Evolutionary conservation across 2,113 vertebrate genomes (phyloP), one percentile per base, ranked within the genome.

Genomic region (Apteryx owenii): DNA sequence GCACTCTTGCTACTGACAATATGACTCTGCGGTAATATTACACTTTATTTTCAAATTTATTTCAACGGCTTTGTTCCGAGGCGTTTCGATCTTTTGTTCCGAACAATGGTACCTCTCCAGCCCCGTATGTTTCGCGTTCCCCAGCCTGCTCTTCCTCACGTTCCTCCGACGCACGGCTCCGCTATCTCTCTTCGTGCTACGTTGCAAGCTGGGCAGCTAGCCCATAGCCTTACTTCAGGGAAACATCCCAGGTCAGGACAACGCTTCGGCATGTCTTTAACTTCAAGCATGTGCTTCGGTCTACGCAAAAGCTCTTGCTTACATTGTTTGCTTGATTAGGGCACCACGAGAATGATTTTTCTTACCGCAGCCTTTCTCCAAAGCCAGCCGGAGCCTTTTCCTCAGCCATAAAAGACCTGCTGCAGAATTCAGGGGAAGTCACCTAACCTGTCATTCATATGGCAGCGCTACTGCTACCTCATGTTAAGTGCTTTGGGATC

Each of bases 41-140:
- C 58, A 94, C 66, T 97, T 95, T 91, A 96, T 96, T 97, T 97
- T 69, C 61, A 96, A 97, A 97, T 98, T 95, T 96, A 97, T 96
- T 96, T 97, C 85, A 94, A 83, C 94, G 87, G 33, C 81, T 92
- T 93, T 93, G 53, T 90, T 91, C 64, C 80, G 89, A 89, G 60
- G 54, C 75, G 26, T 92, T 97, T 95, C 91, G 87, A 76, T 95
- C 54, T 94, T 95, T 90, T 90, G 65, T 79, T 97, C 54, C 56
- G 93, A 95, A 94, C 71, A 95, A 88, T 79, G 20, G 22, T 56
- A 53, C 36, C 13, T 65, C 62, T 42, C 62, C 15, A 7, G 29
- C 31, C 33, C 11, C 56, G 29, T 15, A 84, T 51, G 48, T 36
- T 91, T 92, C 79, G 18, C 33, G 66, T 82, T 95, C 53, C 66